These are phyloP conservation scores for Hemichromis elongatus DNA, from an alignment of 2,113 vertebrate genomes.

Conservation along the genomic window DNA sequence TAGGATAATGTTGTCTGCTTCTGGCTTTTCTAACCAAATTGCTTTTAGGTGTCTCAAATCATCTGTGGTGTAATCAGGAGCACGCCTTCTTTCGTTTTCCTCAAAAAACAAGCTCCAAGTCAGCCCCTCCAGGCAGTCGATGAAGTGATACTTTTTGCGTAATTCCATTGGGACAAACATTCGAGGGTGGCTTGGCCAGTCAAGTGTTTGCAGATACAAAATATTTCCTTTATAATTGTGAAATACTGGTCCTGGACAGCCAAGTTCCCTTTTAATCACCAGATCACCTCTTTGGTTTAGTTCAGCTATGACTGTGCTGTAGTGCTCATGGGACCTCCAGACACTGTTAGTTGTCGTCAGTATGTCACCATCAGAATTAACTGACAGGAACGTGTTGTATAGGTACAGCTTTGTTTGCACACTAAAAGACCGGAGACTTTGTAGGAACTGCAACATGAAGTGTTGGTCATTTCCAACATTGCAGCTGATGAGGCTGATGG, in stretches of 20 bases:
- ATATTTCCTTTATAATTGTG: conserved; percentile 37
- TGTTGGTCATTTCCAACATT: conserved; percentile 41
- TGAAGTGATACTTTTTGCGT: conserved; percentile 54
- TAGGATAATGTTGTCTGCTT: neutral
- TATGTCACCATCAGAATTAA: conserved; percentile 29
- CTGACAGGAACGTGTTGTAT: conserved; percentile 21
- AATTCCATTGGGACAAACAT: conserved; percentile 64
- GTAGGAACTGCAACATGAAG: conserved; percentile 42
- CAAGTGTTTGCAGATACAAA: conserved; percentile 32
- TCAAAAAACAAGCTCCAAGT: conserved; percentile 68
- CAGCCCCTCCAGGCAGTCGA: conserved; percentile 63
- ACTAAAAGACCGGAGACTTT: neutral
- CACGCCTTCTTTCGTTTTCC: conserved; percentile 52
- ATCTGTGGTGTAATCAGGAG: conserved; percentile 39
- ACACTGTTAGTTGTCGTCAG: conserved; percentile 4
- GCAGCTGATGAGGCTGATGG: conserved; percentile 53
- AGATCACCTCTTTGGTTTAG: conserved; percentile 37
- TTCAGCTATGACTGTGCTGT: conserved; percentile 23
- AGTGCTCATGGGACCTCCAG: conserved; percentile 53
- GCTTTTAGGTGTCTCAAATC: neutral
- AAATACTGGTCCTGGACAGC: conserved; percentile 22
- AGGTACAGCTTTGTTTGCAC: conserved; percentile 45
- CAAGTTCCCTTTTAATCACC: neutral
- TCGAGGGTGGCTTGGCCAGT: conserved; percentile 60
- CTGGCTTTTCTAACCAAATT: conserved; percentile 48